A percentile compares a stretch with the other conserved stretches of the same genome.
Conservation (phyloP, 92 coral and sea anemone genomes). For the Ricordea florida region DNA sequence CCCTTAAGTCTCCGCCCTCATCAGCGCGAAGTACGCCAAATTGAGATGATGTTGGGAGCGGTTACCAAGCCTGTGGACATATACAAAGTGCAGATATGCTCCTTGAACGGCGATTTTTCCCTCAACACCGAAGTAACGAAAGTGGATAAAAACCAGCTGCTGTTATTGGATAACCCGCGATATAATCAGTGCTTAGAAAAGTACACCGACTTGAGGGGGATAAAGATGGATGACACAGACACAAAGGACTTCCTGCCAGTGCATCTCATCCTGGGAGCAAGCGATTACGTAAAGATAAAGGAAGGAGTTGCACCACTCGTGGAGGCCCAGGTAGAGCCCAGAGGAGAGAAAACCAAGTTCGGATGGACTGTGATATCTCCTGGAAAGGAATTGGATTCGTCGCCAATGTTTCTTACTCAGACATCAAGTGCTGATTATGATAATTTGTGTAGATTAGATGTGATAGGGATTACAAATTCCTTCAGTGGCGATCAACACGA, state of each 20-base stretch:
- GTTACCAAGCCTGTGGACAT: too few species aligned
- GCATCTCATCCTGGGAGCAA: conserved; percentile 18
- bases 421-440: conserved; percentile 3
- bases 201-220: neutral
- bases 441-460: neutral
- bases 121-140: conserved; percentile 2
- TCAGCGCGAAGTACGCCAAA: too few species aligned
- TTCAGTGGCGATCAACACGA: neutral
- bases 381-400: conserved; percentile 2
- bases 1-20: too few species aligned
- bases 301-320: conserved; percentile 1
- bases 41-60: too few species aligned
- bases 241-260: conserved; percentile 8
- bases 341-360: conserved; percentile 3
- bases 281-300: conserved; percentile 5
- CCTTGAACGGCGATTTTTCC: conserved; percentile 3
- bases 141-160: conserved; percentile 13
- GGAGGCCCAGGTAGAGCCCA: neutral
- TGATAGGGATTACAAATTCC: neutral
- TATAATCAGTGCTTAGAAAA: conserved; percentile 10
- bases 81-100: too few species aligned
- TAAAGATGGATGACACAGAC: conserved; percentile 10
- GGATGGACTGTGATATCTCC: conserved; percentile 8
- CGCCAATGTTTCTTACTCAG: conserved; percentile 1
- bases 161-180: neutral